A percentile compares a stretch with the other conserved stretches of the same genome.
phyloP scores from a whole-genome alignment of 2,113 vertebrate species.

The Scomber japonicus region DNA sequence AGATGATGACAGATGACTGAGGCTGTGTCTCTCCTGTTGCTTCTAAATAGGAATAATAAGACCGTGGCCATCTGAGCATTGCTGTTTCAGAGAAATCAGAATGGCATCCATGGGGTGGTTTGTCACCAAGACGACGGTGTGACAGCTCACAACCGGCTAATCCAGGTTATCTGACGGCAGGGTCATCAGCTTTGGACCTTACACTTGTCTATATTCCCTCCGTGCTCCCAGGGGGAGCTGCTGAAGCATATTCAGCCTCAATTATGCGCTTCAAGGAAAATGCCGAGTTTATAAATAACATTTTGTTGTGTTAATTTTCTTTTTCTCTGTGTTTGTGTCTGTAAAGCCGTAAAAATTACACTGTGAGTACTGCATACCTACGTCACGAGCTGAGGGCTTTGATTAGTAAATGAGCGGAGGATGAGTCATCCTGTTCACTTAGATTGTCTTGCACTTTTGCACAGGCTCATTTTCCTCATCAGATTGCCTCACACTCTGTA shows the following conservation, averaged over 20 bases:
- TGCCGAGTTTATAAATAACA: slow-evolving; percentile 60
- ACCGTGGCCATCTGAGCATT: slow-evolving; percentile 17
- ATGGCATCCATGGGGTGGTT: slow-evolving; percentile 36
- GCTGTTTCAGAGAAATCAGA: slow-evolving; percentile 49
- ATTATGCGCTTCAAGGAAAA: slow-evolving; percentile 58
- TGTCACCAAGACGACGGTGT: slow-evolving; percentile 42
- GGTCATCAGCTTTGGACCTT: slow-evolving; percentile 25
- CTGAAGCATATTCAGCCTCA: slow-evolving; percentile 42
- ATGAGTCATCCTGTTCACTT: slow-evolving; percentile 74
- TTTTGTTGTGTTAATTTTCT: slow-evolving; percentile 34
- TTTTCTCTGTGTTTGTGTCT: slow-evolving; percentile 43
- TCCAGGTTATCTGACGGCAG: slow-evolving; percentile 50
- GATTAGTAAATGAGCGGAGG: slow-evolving; percentile 61
- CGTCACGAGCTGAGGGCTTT: slow-evolving; percentile 66
- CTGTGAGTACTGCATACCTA: slow-evolving; percentile 29
- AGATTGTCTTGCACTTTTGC: slow-evolving; percentile 48
- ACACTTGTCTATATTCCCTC: slow-evolving; percentile 21
- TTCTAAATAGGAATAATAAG: slow-evolving; percentile 44
- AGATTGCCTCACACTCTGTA: slow-evolving; percentile 49
- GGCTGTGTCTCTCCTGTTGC: slow-evolving; percentile 35
- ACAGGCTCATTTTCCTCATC: slow-evolving; percentile 49
- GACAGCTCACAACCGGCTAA: slow-evolving; percentile 37
- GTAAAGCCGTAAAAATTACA: slow-evolving; percentile 57
- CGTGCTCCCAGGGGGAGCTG: slow-evolving; percentile 19
- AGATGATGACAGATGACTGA: slow-evolving; percentile 31